Base-by-base conservation (phyloP, 2,797 vertebrate genomes). In the Lycodopsis pacificus region DNA sequence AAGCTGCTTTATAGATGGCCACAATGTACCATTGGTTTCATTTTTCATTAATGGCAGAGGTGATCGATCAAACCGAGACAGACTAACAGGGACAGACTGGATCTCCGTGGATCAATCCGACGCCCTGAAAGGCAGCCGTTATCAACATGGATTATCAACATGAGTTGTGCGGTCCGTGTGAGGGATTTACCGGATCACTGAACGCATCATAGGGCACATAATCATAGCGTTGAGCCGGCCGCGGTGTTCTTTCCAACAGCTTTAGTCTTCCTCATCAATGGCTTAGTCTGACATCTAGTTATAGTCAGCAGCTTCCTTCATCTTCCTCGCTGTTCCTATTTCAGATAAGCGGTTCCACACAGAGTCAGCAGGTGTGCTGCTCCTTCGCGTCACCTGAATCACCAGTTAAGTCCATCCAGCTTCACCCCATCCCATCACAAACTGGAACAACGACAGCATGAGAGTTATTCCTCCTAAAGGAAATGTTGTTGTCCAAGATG, bases 151-250 rank as follows among this genome's bases (percentile, higher is more conserved):
- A 89, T 87, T 73, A 78, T 80, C 51, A 67, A 53, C 69, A 62
- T 58, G 81, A 74, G 30, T 56, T 73, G 65, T 80, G 79, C 71
- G 74, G 79, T 80, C 65, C 71, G 44, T 46, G 66, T 34, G 69
- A 44, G 85, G 86, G 83, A 79, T 68, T 88, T 82, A 80, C 80
- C 3, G 66, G 82, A 83, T 83, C 44, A 82, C 71, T 58, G 66
- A 78, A 76, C 25, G 73, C 85, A 86, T 89, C 87, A 77, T 61
- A 73, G 65, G 79, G 65, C 79, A 65, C 83, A 81, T 85, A 79
- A 90, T 83, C 80, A 67, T 59, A 76, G 80, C 36, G 73, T 74
- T 78, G 66, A 72, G 74, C 62, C 51, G 51, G n/a, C 63, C 53
- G 1, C 32, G 20, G 65, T 80, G 85, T 88, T 81, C 77, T 63